A percentile compares a stretch with the other conserved stretches of the same genome.
Evolutionary conservation across 2,797 vertebrate species (phyloP).

Genomic region (Coendou prehensilis): DNA sequence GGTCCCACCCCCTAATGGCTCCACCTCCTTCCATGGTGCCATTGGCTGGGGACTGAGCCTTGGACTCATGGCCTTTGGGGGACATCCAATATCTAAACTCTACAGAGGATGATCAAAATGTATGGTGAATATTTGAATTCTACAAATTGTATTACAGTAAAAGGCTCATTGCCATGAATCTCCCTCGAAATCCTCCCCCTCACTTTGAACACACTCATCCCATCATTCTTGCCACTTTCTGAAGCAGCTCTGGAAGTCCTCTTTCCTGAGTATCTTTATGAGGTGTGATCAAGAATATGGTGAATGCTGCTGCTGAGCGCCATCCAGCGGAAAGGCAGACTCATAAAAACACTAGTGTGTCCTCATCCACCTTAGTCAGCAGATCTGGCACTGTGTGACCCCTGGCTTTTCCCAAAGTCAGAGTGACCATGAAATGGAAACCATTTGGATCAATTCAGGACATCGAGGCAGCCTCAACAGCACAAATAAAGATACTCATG

Average conservation of each 20-base stretch:
- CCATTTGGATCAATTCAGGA: background rate
- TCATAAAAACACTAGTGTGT: background rate
- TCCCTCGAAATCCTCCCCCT: background rate
- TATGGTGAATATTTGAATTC: background rate
- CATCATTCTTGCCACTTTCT: background rate
- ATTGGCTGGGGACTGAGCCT: background rate
- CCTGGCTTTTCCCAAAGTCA: background rate
- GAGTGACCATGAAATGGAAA: background rate
- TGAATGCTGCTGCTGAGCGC: too few species aligned
- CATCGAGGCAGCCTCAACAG: background rate
- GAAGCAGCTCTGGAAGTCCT: background rate
- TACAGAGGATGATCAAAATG: background rate
- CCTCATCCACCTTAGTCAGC: background rate
- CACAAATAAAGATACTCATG: background rate
- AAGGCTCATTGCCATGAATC: background rate
- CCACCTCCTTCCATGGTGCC: background rate
- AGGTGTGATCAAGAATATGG: background rate
- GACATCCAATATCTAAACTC: too few species aligned
- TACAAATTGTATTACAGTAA: background rate
- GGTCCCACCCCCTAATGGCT: background rate
- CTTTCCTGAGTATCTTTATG: background rate
- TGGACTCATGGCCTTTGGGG: background rate
- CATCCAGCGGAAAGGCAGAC: background rate
- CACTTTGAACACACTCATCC: background rate
- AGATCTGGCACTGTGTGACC: background rate